These are phyloP conservation scores for Harpalus rufipes DNA, from an alignment of 2,888 invertebrate species.

Conservation along the genomic window DNA sequence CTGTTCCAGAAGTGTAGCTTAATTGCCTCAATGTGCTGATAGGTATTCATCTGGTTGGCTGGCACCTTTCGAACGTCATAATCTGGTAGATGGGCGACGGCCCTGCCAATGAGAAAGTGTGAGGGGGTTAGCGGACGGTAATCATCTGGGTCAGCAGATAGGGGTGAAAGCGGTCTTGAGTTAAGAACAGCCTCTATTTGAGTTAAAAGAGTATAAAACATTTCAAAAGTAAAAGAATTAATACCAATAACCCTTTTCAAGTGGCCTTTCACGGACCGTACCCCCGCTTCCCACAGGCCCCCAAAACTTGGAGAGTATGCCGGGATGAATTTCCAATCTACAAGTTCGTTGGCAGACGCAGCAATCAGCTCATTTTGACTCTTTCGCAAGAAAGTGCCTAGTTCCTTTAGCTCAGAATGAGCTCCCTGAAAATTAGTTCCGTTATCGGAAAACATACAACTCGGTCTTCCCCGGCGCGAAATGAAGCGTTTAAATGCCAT, in stretches of 20 bases:
- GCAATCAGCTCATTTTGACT: constrained; percentile 69
- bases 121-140: constrained; percentile 64
- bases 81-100: constrained; percentile 48
- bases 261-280: constrained; percentile 70
- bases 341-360: constrained; percentile 23
- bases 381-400: constrained; percentile 68
- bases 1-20: not conserved
- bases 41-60: constrained; percentile 35
- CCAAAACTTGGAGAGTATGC: constrained; percentile 27
- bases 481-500: constrained; percentile 68
- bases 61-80: constrained; percentile 26
- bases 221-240: constrained; percentile 62
- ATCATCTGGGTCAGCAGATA: constrained; percentile 61
- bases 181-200: constrained; percentile 67
- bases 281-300: constrained; percentile 65
- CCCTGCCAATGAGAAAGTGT: constrained; percentile 67
- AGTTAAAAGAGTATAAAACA: constrained; percentile 62
- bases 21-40: constrained; percentile 33
- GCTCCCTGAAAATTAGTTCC: constrained; percentile 70
- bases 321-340: constrained; percentile 30
- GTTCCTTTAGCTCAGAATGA: constrained; percentile 56
- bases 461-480: constrained; percentile 68
- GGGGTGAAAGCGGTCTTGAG: constrained; percentile 62
- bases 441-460: constrained; percentile 68
- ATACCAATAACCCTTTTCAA: constrained; percentile 66